These are phyloP conservation scores for Yponomeuta evonymella DNA, from an alignment of 2,888 invertebrate genomes.

Conservation along the genomic window DNA sequence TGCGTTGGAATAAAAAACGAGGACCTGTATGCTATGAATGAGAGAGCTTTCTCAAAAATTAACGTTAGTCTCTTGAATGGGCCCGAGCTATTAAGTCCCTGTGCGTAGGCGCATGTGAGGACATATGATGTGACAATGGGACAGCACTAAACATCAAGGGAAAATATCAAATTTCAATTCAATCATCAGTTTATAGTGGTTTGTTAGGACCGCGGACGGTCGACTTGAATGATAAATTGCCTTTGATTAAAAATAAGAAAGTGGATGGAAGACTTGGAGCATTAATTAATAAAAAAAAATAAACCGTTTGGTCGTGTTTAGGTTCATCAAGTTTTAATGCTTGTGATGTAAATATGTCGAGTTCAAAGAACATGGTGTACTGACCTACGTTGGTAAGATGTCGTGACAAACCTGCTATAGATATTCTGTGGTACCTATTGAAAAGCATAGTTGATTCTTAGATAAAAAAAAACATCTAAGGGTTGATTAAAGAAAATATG, in stretches of 20 bases:
- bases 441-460: too few species aligned
- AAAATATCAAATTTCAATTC: slow-evolving; percentile 69
- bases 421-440: too few species aligned
- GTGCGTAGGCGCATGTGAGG: slow-evolving; percentile 7
- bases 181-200: slow-evolving; percentile 47
- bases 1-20: neutral
- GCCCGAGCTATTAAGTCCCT: slow-evolving; percentile 4
- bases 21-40: neutral
- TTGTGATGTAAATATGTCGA: neutral
- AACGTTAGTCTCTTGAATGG: slow-evolving; percentile 6
- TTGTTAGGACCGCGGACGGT: neutral
- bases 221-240: neutral
- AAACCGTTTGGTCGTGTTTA: neutral
- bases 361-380: too few species aligned
- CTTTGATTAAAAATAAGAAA: neutral
- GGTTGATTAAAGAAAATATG: too few species aligned
- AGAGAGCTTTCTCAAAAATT: neutral
- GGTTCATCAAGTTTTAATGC: neutral
- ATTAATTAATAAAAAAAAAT: neutral
- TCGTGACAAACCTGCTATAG: too few species aligned
- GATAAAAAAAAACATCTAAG: too few species aligned
- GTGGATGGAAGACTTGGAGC: neutral
- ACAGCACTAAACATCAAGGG: slow-evolving; percentile 28
- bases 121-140: slow-evolving; percentile 11
- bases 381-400: too few species aligned